These are phyloP conservation scores for Cirrhinus molitorella DNA, from an alignment of 2,797 vertebrate species.

Conservation along the genomic window DNA sequence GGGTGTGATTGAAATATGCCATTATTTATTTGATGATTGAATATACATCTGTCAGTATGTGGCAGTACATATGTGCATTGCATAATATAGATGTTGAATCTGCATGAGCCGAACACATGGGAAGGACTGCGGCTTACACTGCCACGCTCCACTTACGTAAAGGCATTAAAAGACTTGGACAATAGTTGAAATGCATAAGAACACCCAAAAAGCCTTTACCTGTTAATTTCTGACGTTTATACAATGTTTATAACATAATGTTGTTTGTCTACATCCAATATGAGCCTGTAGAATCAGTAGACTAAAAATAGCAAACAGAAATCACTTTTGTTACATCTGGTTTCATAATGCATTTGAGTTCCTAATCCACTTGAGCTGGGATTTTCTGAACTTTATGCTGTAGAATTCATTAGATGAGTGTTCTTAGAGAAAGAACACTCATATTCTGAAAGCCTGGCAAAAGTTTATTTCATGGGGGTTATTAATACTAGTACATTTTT, in stretches of 20 bases:
- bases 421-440: neutral
- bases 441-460: neutral
- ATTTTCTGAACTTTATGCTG: neutral
- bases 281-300: neutral
- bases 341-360: neutral
- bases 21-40: slow-evolving; percentile 28
- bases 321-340: slow-evolving; percentile 10
- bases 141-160: slow-evolving; percentile 73
- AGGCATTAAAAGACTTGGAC: slow-evolving; percentile 68
- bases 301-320: neutral
- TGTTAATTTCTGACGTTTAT: neutral
- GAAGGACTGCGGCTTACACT: slow-evolving; percentile 62
- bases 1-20: neutral
- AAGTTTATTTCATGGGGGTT: neutral
- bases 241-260: neutral
- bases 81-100: slow-evolving; percentile 64
- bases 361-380: slow-evolving; percentile 30
- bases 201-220: slow-evolving; percentile 4
- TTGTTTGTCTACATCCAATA: neutral
- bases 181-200: slow-evolving; percentile 7
- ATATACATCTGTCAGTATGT: slow-evolving; percentile 59
- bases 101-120: slow-evolving; percentile 55
- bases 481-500: neutral
- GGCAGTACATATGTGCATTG: slow-evolving; percentile 63
- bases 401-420: neutral